Percentiles rank a stretch among this genome's conserved stretches.
phyloP scores from a whole-genome alignment of 1,140 invertebrate species.

The Littorina saxatilis region DNA sequence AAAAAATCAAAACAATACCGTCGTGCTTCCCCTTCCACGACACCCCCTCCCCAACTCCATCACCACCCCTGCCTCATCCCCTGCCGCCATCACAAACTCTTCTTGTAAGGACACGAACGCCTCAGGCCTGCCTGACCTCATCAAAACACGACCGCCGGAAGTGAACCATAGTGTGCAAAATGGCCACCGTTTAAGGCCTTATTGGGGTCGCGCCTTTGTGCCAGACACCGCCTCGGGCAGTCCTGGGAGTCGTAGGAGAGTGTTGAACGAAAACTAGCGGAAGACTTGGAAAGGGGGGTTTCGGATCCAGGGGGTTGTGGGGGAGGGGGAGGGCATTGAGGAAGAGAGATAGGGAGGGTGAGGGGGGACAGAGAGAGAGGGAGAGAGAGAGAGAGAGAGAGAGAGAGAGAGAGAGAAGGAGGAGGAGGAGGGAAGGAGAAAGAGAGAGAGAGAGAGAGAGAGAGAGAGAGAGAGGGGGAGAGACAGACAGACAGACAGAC shows the following conservation, averaged over 20 bases:
- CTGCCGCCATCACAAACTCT: too few relatives aligned
- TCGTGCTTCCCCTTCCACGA: too few relatives aligned
- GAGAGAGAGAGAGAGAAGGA: too few relatives aligned
- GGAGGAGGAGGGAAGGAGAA: too few relatives aligned
- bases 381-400: not conserved
- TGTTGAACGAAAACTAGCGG: not conserved
- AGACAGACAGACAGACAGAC: too few relatives aligned
- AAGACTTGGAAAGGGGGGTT: not conserved
- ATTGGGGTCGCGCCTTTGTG: constrained; percentile 23
- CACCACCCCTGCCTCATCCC: too few relatives aligned
- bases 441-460: constrained; percentile 4
- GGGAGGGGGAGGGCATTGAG: not conserved
- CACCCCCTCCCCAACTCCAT: too few relatives aligned
- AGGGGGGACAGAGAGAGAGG: not conserved
- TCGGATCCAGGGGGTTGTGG: not conserved
- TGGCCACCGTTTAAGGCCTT: constrained; percentile 26
- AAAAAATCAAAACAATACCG: too few relatives aligned
- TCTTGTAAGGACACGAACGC: too few relatives aligned
- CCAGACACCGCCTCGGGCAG: not conserved
- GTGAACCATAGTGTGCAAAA: constrained; percentile 23
- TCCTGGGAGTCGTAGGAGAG: not conserved
- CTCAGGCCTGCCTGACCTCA: not conserved
- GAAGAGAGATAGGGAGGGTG: not conserved
- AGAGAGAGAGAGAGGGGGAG: too few relatives aligned
- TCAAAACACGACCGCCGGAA: constrained; percentile 20